phyloP scores from a whole-genome alignment of 2,888 invertebrate genomes.

The Nephrocerus scutellatus region DNA sequence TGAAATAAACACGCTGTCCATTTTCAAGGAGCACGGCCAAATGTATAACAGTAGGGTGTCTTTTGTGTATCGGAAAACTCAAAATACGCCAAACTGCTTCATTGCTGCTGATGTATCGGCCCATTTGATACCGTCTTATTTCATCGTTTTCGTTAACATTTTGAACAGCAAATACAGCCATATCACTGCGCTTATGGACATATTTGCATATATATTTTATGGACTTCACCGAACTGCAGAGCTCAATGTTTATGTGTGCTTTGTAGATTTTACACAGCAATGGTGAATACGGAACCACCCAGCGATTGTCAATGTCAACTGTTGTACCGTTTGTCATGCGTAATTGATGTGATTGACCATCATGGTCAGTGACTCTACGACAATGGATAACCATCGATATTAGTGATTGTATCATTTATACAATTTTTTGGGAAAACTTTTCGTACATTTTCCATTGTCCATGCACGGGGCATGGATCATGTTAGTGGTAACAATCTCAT shows the following conservation, averaged over 20 bases:
- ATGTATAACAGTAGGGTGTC: no score
- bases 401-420: no score
- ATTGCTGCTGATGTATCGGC: slow-evolving; percentile 26
- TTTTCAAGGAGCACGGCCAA: no score
- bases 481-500: no score
- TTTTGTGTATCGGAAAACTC: no score
- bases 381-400: no score
- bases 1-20: no score
- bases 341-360: slow-evolving; percentile 1
- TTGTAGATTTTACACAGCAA: slow-evolving; percentile 25
- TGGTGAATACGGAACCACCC: slow-evolving; percentile 34
- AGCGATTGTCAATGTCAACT: slow-evolving; percentile 27
- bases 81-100: slow-evolving; percentile 14
- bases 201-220: slow-evolving; percentile 29
- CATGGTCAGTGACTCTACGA: slow-evolving; percentile 3
- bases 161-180: slow-evolving; percentile 11
- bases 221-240: no score
- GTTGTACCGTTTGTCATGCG: slow-evolving; percentile 1
- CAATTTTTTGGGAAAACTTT: no score
- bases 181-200: slow-evolving; percentile 14
- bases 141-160: slow-evolving; percentile 11
- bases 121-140: slow-evolving; percentile 15
- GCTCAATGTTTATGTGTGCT: slow-evolving; percentile 39
- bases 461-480: no score
- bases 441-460: no score